These are phyloP conservation scores for Leucophenga varia DNA, from an alignment of 1,140 invertebrate species.

Conservation along the genomic window DNA sequence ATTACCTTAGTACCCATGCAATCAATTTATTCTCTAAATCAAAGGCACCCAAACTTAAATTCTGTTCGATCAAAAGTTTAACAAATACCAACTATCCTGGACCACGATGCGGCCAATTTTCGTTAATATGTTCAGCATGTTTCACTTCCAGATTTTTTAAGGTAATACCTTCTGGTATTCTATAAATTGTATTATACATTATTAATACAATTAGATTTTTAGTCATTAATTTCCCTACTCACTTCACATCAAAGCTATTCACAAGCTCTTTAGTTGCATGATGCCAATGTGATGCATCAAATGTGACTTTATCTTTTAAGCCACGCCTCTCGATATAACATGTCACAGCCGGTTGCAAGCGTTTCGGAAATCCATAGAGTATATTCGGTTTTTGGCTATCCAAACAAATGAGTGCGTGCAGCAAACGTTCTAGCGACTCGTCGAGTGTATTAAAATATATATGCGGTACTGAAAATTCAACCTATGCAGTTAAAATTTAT, in stretches of 20 bases:
- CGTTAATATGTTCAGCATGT: conserved; percentile 25
- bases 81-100: conserved; percentile 22
- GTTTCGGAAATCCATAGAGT: conserved; percentile 23
- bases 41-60: conserved; percentile 28
- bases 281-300: conserved; percentile 15
- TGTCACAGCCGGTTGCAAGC: conserved; percentile 16
- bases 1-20: conserved; percentile 40
- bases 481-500: conserved; percentile 7
- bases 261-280: conserved; percentile 2
- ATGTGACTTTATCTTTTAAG: neutral
- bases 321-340: conserved; percentile 13
- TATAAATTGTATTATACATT: neutral
- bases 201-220: neutral
- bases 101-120: conserved; percentile 27
- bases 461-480: conserved; percentile 11
- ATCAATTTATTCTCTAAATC: conserved; percentile 18
- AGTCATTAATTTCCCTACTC: conserved; percentile 11
- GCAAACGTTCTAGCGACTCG: no score
- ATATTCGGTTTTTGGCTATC: neutral
- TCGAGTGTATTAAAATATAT: conserved; percentile 7
- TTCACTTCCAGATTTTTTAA: conserved; percentile 8
- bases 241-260: neutral
- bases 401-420: no score
- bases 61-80: conserved; percentile 15
- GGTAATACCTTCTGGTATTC: conserved; percentile 3